Percentiles rank a stretch among this genome's conserved stretches.
Evolutionary conservation across 2,888 invertebrate genomes (phyloP).

Genomic region (Spatulosminthurus flaviceps): DNA sequence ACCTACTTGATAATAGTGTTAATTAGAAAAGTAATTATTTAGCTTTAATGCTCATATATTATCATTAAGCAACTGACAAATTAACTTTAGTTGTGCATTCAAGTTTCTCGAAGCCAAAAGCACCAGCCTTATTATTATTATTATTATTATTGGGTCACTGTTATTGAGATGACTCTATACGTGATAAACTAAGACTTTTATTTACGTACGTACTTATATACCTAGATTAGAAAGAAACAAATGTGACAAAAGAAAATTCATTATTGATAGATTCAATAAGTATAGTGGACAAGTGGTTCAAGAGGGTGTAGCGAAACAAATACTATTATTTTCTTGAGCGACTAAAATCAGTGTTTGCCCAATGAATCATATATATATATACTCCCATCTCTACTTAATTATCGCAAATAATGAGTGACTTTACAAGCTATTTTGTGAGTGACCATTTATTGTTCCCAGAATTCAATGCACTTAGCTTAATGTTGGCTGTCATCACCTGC

Average conservation of each 20-base stretch:
- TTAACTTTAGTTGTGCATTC: background rate
- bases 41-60: too few relatives aligned
- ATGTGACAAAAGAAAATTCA: background rate
- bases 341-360: slow-evolving; percentile 6
- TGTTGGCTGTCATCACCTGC: background rate
- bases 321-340: background rate
- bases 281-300: background rate
- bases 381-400: background rate
- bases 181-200: slow-evolving; percentile 5
- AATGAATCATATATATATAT: too few relatives aligned
- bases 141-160: background rate
- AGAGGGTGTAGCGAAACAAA: background rate
- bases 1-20: too few relatives aligned
- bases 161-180: background rate
- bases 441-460: background rate
- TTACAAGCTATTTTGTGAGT: background rate
- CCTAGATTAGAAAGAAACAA: background rate
- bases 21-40: too few relatives aligned
- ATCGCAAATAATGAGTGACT: background rate
- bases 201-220: background rate
- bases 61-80: slow-evolving; percentile 1
- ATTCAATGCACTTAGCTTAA: too few relatives aligned
- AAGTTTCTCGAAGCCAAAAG: too few relatives aligned
- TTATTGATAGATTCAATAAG: background rate
- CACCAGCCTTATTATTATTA: too few relatives aligned